phyloP scores from a whole-genome alignment of 2,113 vertebrate genomes.

The Eurypyga helias region DNA sequence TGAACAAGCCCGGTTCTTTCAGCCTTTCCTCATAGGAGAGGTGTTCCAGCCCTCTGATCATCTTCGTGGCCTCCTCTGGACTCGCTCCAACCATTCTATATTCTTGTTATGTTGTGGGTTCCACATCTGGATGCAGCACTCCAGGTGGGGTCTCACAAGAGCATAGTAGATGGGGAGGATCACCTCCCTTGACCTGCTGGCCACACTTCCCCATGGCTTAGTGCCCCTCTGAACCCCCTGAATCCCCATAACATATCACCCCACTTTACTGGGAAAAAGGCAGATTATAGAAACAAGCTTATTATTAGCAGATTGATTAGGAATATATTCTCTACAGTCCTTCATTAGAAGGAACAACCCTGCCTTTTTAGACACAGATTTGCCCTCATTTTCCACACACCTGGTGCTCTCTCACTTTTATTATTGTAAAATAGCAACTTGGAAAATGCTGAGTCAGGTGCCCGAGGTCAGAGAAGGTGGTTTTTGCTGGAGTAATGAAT shows the following conservation, averaged over 20 bases:
- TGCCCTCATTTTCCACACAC: conserved; percentile 42
- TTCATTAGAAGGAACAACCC: neutral
- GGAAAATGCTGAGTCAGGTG: conserved; percentile 45
- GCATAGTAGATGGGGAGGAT: too few relatives aligned
- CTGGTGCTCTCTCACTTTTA: neutral
- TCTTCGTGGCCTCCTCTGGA: too few relatives aligned
- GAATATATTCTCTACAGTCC: conserved; percentile 3
- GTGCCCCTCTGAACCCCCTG: neutral
- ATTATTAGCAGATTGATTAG: conserved; percentile 31
- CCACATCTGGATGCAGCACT: too few relatives aligned
- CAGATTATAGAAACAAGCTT: neutral
- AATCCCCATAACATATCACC: neutral
- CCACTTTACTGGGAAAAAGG: neutral
- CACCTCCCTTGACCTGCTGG: too few relatives aligned
- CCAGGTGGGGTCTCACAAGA: too few relatives aligned
- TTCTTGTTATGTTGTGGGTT: too few relatives aligned
- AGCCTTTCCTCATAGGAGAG: too few relatives aligned
- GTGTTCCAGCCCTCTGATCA: too few relatives aligned
- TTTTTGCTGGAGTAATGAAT: conserved; percentile 6
- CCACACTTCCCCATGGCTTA: neutral
- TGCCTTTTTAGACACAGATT: conserved; percentile 13
- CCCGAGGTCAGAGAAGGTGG: neutral
- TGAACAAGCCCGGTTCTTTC: too few relatives aligned
- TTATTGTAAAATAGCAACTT: neutral
- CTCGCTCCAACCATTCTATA: too few relatives aligned